Conservation (phyloP, 1,140 invertebrate genomes). For the Caenorhabditis remanei region DNA sequence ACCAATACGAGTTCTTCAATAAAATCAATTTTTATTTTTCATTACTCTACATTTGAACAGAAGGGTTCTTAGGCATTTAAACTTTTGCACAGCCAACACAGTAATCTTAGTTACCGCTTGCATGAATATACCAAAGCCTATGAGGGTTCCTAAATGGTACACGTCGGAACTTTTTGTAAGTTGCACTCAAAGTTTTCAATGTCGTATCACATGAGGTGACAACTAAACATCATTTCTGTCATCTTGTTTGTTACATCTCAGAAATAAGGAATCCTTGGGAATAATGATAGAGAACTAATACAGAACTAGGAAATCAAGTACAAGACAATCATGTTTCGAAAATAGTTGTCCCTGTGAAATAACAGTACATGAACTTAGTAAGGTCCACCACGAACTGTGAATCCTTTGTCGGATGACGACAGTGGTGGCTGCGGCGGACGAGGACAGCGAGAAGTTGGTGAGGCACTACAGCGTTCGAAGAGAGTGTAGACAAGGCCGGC, state of each 20-base stretch:
- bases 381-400: conserved; percentile 7
- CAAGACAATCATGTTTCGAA: not conserved
- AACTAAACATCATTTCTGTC: conserved; percentile 11
- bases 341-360: not conserved
- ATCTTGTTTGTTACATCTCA: conserved; percentile 36
- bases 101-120: no score
- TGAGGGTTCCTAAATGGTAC: no score
- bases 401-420: not conserved
- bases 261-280: not conserved
- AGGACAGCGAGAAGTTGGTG: not conserved
- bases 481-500: not conserved
- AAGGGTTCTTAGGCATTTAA: no score
- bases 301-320: not conserved
- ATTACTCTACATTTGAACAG: no score
- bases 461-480: not conserved
- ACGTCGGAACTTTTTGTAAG: not conserved
- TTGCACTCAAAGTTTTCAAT: not conserved
- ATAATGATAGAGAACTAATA: not conserved
- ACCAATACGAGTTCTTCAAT: no score
- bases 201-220: conserved; percentile 24
- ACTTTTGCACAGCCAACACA: no score
- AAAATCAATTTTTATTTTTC: no score
- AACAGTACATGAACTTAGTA: conserved; percentile 6
- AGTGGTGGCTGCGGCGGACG: not conserved
- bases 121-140: no score